Base-by-base conservation (phyloP, 2,113 vertebrate species). In the Colistium nudipinnis region DNA sequence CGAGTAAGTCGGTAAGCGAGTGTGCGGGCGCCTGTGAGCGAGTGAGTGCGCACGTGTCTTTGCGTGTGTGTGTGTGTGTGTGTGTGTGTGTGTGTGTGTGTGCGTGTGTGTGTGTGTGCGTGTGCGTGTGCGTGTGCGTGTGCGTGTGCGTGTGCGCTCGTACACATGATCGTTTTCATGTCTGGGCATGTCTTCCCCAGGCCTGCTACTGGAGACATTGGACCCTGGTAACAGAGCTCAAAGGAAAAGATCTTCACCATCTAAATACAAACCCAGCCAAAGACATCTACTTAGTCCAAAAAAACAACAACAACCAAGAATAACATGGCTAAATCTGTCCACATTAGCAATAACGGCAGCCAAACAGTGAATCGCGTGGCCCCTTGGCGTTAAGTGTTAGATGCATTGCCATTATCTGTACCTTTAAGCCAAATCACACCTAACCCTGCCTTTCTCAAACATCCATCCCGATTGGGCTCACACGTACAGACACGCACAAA, bases 141-240 rank as follows among this genome's bases (percentile, higher is more conserved):
- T 28, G 28, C 31, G 49, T 35, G 52, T 20, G 56, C 41, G 51
- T 38, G 53, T 17, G 49, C 17, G 44, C 6, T 52, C 16, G 24
- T 7, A 35, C 3, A 9, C 14, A 22, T 30, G 71, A 47, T 61
- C 39, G 72, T 62, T 74, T 85, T 80, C 89, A 85, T 88, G 91
- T 82, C 81, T 71, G 82, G 88, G 67, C 88, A 85, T 89, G 90
- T 87, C 83, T 79, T 71, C 55, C 70, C 74, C 43, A 51, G 71
- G 69, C 49, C 80, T 73, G 56, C 71, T 80, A 49, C 78, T 76
- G 81, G 79, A 82, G 81, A 87, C 76, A 81, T 57, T 79, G 71
- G 85, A 89, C 75, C 79, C 79, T 74, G 52, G 89, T 77, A 88
- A 89, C 78, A 74, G 87, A 86, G 76, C 81, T 80, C 71, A 80